phyloP scores from a whole-genome alignment of 2,113 vertebrate species.

The Syrrhaptes paradoxus region DNA sequence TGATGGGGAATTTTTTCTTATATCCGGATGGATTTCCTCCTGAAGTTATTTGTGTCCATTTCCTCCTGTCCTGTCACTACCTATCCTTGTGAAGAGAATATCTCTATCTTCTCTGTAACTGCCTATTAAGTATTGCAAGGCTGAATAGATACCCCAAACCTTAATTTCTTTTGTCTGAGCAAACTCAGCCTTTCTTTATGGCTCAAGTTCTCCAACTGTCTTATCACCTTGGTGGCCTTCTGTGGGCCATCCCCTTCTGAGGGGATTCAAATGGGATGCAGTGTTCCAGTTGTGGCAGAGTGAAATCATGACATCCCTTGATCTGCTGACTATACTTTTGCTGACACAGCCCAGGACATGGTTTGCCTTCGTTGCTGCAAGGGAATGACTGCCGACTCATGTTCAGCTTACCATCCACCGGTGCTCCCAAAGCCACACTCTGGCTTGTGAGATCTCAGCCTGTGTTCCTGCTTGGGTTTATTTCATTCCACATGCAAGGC shows the following conservation, averaged over 20 bases:
- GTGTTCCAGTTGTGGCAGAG: background rate
- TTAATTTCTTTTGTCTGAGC: background rate
- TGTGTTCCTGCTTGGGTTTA: background rate
- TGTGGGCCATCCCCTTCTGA: background rate
- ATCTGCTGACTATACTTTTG: background rate
- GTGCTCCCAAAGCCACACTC: background rate
- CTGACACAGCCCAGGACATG: background rate
- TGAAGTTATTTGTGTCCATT: background rate
- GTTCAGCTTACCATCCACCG: background rate
- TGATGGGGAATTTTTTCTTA: background rate
- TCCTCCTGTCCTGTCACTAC: background rate
- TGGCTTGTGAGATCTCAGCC: background rate
- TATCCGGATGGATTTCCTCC: background rate
- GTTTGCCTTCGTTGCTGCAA: background rate
- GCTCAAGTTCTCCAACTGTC: background rate
- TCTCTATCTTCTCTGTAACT: background rate
- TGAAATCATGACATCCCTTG: background rate
- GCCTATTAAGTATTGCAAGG: background rate
- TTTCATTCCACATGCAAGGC: background rate
- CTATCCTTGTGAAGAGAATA: background rate
- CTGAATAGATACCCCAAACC: background rate
- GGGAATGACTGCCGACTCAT: rapidly evolving
- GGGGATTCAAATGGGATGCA: background rate
- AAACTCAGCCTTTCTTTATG: background rate
- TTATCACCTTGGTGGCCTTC: background rate